These are phyloP conservation scores for Nothoprocta perdicaria DNA, from an alignment of 2,113 vertebrate genomes.

Conservation along the genomic window DNA sequence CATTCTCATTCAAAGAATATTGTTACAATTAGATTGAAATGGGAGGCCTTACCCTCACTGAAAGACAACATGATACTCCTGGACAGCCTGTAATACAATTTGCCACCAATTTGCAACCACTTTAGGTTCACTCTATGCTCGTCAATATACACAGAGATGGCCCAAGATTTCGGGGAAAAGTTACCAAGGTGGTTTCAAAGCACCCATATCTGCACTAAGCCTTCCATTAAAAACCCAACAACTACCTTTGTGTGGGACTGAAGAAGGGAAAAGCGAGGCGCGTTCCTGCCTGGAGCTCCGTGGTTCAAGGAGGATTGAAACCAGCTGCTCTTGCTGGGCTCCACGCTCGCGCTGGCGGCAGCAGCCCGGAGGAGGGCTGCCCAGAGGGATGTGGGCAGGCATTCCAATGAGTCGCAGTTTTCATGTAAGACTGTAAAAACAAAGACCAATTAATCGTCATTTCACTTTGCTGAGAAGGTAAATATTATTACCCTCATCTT, in stretches of 20 bases:
- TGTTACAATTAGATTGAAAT: conserved; percentile 6
- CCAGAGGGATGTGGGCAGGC: accelerated
- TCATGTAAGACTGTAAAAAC: neutral
- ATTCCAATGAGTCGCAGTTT: neutral
- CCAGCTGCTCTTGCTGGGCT: neutral
- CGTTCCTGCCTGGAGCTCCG: neutral
- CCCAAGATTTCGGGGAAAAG: neutral
- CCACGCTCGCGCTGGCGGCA: accelerated
- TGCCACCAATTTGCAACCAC: neutral
- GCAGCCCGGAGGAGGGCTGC: accelerated
- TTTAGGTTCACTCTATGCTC: neutral
- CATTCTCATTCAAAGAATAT: neutral
- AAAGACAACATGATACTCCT: neutral
- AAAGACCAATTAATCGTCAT: neutral
- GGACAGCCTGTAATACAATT: neutral
- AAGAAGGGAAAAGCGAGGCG: neutral
- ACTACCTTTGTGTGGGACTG: neutral
- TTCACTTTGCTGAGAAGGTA: conserved; percentile 11
- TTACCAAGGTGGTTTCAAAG: neutral
- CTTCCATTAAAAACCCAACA: neutral
- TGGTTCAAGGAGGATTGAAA: neutral
- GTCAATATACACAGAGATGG: neutral
- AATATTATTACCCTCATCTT: neutral
- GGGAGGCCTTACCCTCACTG: neutral
- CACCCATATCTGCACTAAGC: neutral